Conservation (phyloP, 2,113 vertebrate genomes). For the Colius striatus region DNA sequence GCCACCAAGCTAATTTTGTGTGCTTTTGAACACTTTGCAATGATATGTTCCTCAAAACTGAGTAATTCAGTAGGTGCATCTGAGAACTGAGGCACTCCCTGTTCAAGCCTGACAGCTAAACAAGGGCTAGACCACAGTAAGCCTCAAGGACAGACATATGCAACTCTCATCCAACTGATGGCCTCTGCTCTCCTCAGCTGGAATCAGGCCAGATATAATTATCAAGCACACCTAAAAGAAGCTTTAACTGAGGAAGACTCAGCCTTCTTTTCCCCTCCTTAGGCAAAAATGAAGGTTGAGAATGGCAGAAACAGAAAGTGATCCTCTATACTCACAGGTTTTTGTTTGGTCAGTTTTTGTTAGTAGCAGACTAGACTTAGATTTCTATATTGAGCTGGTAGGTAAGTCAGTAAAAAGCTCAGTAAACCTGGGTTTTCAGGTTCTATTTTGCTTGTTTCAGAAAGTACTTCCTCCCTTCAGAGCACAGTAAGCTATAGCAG, state of each 20-base stretch:
- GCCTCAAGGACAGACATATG: not conserved
- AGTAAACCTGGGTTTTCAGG: not conserved
- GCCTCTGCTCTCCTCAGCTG: not conserved
- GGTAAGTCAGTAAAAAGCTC: not conserved
- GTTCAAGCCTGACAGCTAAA: not conserved
- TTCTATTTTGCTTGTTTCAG: not conserved
- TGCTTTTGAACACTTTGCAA: not conserved
- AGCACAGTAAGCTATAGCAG: not conserved
- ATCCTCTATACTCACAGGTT: not conserved
- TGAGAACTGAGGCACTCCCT: not conserved
- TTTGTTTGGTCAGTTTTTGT: not conserved
- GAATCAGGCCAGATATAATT: not conserved
- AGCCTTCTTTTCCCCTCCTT: not conserved
- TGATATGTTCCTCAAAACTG: not conserved
- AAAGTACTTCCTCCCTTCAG: not conserved
- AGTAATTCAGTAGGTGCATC: not conserved
- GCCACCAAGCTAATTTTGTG: not conserved
- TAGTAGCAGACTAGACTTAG: not conserved
- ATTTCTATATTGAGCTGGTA: not conserved
- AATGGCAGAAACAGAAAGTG: not conserved
- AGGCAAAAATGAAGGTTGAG: no score
- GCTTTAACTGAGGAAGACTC: not conserved
- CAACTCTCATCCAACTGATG: accelerated
- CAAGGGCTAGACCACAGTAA: not conserved
- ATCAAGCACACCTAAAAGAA: not conserved